phyloP scores from a whole-genome alignment of 2,888 invertebrate genomes.

The Stenodema calcarata region DNA sequence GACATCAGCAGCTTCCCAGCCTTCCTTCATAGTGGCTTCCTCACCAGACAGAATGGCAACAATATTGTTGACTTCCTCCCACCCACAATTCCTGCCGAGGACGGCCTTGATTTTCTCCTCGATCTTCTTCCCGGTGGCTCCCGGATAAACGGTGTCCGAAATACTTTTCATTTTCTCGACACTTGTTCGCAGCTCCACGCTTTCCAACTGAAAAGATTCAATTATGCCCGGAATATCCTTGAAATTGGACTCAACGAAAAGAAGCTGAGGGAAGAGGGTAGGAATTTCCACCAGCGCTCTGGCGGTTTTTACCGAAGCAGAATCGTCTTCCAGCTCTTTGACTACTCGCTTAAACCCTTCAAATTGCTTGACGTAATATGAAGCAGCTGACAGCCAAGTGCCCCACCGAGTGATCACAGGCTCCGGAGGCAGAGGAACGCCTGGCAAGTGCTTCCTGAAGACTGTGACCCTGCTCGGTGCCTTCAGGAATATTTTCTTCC shows the following conservation, averaged over 20 bases:
- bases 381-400: not conserved
- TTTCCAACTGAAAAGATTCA: not conserved
- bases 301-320: no score
- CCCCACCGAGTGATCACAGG: not conserved
- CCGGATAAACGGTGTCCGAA: not conserved
- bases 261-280: no score
- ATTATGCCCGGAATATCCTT: slow-evolving; percentile 1
- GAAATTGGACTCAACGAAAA: not conserved
- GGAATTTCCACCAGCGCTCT: no score
- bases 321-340: no score
- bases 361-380: not conserved
- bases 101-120: not conserved
- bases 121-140: not conserved
- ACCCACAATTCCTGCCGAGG: no score
- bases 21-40: no score
- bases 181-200: not conserved
- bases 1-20: no score
- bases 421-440: not conserved
- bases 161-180: slow-evolving; percentile 1
- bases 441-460: not conserved
- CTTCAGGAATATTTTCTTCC: not conserved
- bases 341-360: not conserved
- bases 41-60: not conserved
- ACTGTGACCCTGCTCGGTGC: not conserved
- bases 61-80: slow-evolving; percentile 5